These are phyloP conservation scores for Stigmatopora argus DNA, from an alignment of 2,113 vertebrate species.

Conservation along the genomic window DNA sequence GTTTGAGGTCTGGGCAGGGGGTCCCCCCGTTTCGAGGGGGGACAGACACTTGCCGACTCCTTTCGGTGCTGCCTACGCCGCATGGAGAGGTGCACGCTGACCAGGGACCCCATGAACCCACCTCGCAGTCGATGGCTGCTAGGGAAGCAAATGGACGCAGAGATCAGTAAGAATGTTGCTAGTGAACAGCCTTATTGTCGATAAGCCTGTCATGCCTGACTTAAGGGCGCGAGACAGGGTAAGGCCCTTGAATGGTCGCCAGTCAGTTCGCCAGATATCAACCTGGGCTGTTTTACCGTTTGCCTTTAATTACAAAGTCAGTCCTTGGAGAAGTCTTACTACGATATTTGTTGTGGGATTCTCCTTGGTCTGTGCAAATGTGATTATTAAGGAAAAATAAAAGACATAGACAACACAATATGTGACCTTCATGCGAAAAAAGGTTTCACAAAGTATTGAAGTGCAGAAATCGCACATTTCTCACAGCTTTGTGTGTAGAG, in stretches of 20 bases:
- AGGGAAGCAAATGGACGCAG: slow-evolving; percentile 20
- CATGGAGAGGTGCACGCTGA: slow-evolving; percentile 77
- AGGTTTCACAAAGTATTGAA: too few relatives aligned
- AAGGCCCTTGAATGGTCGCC: too few relatives aligned
- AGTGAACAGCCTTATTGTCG: too few relatives aligned
- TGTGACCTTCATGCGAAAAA: too few relatives aligned
- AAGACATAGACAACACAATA: too few relatives aligned
- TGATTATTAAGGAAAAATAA: too few relatives aligned
- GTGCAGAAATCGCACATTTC: too few relatives aligned
- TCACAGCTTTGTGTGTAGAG: too few relatives aligned
- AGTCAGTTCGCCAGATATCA: background rate
- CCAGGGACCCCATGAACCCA: slow-evolving; percentile 80
- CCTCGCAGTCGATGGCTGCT: slow-evolving; percentile 77
- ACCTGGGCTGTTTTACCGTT: background rate
- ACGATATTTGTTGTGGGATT: too few relatives aligned
- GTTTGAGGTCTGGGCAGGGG: slow-evolving; percentile 81
- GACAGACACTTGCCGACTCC: slow-evolving; percentile 74
- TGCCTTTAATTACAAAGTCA: background rate
- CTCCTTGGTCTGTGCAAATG: too few relatives aligned
- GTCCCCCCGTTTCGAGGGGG: slow-evolving; percentile 78
- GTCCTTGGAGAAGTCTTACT: background rate
- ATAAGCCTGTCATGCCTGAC: too few relatives aligned
- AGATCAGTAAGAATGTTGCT: slow-evolving; percentile 10
- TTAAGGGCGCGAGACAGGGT: too few relatives aligned
- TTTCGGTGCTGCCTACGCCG: slow-evolving; percentile 74